Evolutionary conservation across 2,113 vertebrate species (phyloP), one percentile per base, ranked within the genome.

Genomic region (Pholis gunnellus): DNA sequence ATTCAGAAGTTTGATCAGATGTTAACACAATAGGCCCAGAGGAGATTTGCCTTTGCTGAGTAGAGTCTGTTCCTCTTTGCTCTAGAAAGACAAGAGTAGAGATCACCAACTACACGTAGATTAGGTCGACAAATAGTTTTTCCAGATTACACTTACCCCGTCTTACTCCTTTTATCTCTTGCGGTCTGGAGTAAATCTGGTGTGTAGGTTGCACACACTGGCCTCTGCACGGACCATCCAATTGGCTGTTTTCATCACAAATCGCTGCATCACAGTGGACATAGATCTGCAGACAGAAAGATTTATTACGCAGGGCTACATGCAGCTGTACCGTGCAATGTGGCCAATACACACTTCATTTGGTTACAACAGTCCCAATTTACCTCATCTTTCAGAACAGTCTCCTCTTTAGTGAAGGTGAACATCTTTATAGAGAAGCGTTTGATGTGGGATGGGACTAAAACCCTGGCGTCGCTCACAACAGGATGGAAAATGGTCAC

Each of bases 181-280:
- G 66, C 2, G 64, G 9, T 27, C 48, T 70, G 0, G 57, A 5
- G 22, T 34, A 44, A 13, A 22, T 56, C 2, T 0, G 0, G 9
- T 14, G 54, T 52, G 60, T 13, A 20, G 40, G 22, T 9, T 56
- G 61, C 14, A 66, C 66, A 89, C 95, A 96, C 29, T 81, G 87
- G 14, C 90, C 83, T 64, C 66, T 87, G 81, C 95, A 96, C 82
- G 88, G n/a, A 0, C 48, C 50, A 0, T 93, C 88, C 1, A 44
- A 11, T 15, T 79, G 67, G 56, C 77, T 77, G 17, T 48, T 86
- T 9, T 48, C 15, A 44, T 94, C 92, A 91, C 95, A 96, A 6
- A 96, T 88, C 56, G 94, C 83, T 5, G 91, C 83, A 2, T 95
- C 92, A 84, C 95, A 96, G 72, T 95, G 95, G n/a, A 96, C 83